These are phyloP conservation scores for Tyrannus savana DNA, from an alignment of 2,113 vertebrate genomes.

Conservation along the genomic window DNA sequence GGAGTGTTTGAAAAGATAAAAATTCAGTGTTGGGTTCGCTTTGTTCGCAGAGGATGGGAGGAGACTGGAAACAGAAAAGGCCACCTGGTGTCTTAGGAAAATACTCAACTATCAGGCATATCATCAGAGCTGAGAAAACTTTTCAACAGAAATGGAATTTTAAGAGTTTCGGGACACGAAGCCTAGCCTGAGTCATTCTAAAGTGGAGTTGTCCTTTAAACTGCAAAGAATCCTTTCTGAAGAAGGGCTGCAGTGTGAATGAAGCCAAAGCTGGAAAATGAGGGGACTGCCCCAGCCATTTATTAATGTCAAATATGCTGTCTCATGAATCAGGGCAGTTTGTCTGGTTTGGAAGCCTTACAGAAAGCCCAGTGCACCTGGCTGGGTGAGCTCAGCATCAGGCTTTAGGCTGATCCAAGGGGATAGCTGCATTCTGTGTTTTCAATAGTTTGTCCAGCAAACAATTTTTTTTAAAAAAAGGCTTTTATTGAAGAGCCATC, in stretches of 20 bases:
- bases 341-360: slow-evolving; percentile 65
- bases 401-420: slow-evolving; percentile 24
- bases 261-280: slow-evolving; percentile 67
- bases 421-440: slow-evolving; percentile 9
- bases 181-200: slow-evolving; percentile 6
- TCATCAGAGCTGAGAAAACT: background rate
- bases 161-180: background rate
- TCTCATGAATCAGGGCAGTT: slow-evolving; percentile 67
- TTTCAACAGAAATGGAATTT: slow-evolving; percentile 2
- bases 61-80: slow-evolving; percentile 5
- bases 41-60: background rate
- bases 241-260: slow-evolving; percentile 73
- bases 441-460: slow-evolving; percentile 48
- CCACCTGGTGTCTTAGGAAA: background rate
- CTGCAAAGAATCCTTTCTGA: slow-evolving; percentile 61
- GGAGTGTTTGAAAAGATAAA: background rate
- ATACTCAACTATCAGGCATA: background rate
- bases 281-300: slow-evolving; percentile 65
- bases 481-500: slow-evolving; percentile 52
- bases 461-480: slow-evolving; percentile 34
- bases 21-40: background rate
- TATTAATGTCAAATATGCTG: slow-evolving; percentile 76
- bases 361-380: slow-evolving; percentile 71
- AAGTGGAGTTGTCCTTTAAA: slow-evolving; percentile 65
- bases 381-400: slow-evolving; percentile 37